Percentiles rank a stretch among this genome's conserved stretches.
Conservation (phyloP, 2,113 vertebrate species). For the Toxotes jaculatrix region DNA sequence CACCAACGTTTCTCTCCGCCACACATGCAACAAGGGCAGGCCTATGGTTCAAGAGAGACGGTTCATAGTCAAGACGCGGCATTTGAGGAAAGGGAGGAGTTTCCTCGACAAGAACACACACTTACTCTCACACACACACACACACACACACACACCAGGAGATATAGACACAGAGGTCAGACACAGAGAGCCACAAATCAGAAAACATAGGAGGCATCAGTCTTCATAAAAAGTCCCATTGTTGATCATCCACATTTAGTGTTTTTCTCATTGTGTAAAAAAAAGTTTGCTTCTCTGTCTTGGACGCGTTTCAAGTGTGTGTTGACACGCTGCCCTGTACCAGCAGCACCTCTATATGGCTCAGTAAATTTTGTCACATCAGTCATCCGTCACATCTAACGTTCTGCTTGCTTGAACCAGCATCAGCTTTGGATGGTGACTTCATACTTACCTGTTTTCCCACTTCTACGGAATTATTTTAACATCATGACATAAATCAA, state of each 20-base stretch:
- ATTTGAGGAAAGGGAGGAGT: slow-evolving; percentile 48
- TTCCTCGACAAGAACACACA: slow-evolving; percentile 30
- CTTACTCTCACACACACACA: too few relatives aligned
- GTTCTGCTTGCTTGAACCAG: slow-evolving; percentile 9
- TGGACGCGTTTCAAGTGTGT: slow-evolving; percentile 9
- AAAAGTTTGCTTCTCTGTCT: background rate
- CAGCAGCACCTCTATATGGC: slow-evolving; percentile 34
- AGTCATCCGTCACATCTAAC: slow-evolving; percentile 7
- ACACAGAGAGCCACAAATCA: background rate
- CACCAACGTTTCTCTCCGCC: slow-evolving; percentile 21
- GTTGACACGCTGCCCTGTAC: slow-evolving; percentile 34
- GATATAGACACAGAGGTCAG: background rate
- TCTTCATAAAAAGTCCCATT: background rate
- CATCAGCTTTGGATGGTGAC: background rate
- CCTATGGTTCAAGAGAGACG: slow-evolving; percentile 47
- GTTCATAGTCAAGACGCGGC: slow-evolving; percentile 37
- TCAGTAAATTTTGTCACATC: slow-evolving; percentile 26
- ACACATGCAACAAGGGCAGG: slow-evolving; percentile 45
- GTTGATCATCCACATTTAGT: background rate
- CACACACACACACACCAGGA: slow-evolving; percentile 8
- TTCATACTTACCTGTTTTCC: background rate
- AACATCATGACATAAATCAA: background rate
- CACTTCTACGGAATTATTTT: background rate
- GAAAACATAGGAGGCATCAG: background rate
- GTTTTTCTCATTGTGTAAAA: background rate